phyloP scores from a whole-genome alignment of 2,797 vertebrate genomes.

The Furcifer pardalis region DNA sequence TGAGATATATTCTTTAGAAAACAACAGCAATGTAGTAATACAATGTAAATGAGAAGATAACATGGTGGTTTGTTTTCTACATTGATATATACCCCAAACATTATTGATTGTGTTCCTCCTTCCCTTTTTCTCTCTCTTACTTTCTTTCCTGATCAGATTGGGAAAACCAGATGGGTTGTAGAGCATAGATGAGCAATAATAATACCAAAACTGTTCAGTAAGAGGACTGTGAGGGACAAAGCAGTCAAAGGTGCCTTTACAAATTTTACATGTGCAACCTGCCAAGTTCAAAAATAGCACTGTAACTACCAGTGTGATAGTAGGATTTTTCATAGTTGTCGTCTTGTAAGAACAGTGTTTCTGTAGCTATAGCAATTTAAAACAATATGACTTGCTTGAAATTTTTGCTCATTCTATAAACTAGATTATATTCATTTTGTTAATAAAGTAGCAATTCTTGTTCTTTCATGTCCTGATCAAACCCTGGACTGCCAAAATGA shows the following conservation, averaged over 20 bases:
- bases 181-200: conserved; percentile 66
- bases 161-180: conserved; percentile 73
- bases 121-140: conserved; percentile 29
- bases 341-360: neutral
- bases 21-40: conserved; percentile 38
- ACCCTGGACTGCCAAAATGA: too few relatives aligned
- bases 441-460: neutral
- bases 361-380: conserved; percentile 1
- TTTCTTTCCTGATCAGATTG: conserved; percentile 63
- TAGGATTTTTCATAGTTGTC: conserved; percentile 3
- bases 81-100: conserved; percentile 54
- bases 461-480: too few relatives aligned
- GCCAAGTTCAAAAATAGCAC: conserved; percentile 57
- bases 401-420: neutral
- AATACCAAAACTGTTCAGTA: conserved; percentile 71
- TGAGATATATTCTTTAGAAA: conserved; percentile 44
- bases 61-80: conserved; percentile 54
- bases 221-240: conserved; percentile 66
- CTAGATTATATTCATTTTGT: conserved; percentile 24
- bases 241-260: conserved; percentile 61
- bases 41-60: conserved; percentile 63
- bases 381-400: neutral
- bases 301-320: conserved; percentile 40
- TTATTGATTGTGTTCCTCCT: conserved; percentile 38
- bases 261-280: conserved; percentile 60